phyloP scores from a whole-genome alignment of 2,888 invertebrate genomes.

The Rhogogaster chlorosoma region DNA sequence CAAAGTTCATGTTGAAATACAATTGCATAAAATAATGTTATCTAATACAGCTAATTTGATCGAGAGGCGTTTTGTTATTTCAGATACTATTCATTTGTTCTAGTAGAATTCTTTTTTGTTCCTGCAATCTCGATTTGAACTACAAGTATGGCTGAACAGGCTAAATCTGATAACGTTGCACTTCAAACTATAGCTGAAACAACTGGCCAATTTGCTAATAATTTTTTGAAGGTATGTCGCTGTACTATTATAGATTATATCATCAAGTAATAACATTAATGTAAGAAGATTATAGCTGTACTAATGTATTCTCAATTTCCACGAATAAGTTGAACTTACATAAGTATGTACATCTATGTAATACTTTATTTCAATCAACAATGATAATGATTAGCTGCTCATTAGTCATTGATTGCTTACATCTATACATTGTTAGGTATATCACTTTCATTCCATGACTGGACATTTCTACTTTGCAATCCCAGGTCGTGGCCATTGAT shows the following conservation, averaged over 20 bases:
- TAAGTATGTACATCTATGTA: too few relatives aligned
- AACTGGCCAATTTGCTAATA: conserved; percentile 24
- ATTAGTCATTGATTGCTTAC: neutral
- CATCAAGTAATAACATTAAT: neutral
- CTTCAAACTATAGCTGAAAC: conserved; percentile 23
- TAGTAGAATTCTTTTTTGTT: neutral
- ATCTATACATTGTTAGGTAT: neutral
- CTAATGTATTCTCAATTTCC: neutral
- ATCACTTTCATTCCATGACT: neutral
- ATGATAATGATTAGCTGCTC: neutral
- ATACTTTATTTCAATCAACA: neutral
- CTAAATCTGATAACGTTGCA: neutral
- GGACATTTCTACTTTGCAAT: neutral
- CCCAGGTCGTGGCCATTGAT: neutral
- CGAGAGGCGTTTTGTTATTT: neutral
- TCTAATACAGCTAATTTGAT: neutral
- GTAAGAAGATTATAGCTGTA: neutral
- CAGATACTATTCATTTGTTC: neutral
- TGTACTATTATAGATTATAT: neutral
- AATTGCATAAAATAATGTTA: neutral
- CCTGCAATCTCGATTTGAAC: neutral
- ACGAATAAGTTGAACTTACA: neutral
- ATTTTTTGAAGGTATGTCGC: conserved; percentile 23
- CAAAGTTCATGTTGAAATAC: neutral
- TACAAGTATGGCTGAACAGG: conserved; percentile 6